Evolutionary conservation across 2,888 invertebrate species (phyloP), one percentile per base, ranked within the genome.

Genomic region (Seira musarum): DNA sequence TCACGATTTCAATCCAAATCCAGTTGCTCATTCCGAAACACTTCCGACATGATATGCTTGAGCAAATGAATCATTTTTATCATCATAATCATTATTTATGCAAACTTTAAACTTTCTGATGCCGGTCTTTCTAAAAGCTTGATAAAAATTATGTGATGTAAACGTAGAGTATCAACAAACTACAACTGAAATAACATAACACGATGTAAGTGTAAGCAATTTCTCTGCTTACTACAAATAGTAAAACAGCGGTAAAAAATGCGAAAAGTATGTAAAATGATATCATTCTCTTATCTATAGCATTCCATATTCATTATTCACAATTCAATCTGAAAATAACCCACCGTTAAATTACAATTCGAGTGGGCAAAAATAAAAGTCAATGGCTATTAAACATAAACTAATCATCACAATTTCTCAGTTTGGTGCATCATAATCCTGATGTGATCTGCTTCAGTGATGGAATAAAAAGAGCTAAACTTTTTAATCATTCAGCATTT

Each of bases 231-330:
- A 53, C 15, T n/a, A 13, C 53, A 53, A 53, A 17, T 13, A 53
- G 53, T 15, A n/a, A n/a, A n/a, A 15, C 53, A 53, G 17, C 13
- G 53, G 53, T 13, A 53, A 17, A 53, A 53, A 17, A 53, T 53
- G 53, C 30, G 21, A 64, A 64, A 64, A 64, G 30, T 30, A 64
- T 64, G 64, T 21, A 64, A 64, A 64, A 15, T 64, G 64, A 64
- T 64, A 22, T 64, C 64, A 64, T 64, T 24, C 64, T 64, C 25
- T 22, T 61, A 19, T 61, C 22, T 61, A 19, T 21, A 61, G 13
- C 61, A 61, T 61, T 61, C 19, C 61, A 61, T 3, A 21, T 17
- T 61, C 61, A 53, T 53, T 53, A 53, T 53, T 53, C 53, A 53
- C 53, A n/a, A 13, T n/a, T 3, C 15, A 53, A n/a, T 17, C 53